Evolutionary conservation across 1,140 invertebrate genomes (phyloP), one percentile per base, ranked within the genome.

Genomic region (Saccostrea glomerata): DNA sequence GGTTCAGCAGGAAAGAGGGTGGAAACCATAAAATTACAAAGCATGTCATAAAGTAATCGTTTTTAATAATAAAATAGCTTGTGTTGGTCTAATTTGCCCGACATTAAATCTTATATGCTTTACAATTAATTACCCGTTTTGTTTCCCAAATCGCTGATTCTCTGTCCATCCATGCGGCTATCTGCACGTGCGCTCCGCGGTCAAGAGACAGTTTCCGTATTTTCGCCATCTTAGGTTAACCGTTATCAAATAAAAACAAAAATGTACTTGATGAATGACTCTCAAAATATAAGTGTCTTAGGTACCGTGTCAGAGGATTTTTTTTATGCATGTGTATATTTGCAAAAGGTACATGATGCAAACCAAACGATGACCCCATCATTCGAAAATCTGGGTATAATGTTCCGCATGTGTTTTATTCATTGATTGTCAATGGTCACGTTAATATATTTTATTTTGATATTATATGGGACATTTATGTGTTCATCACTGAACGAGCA

Each of bases 71-170:
- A 30, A 17, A 77, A 77, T 77, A 15, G 70, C 25, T 77, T 77
- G 70, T 77, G 47, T 36, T 77, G 25, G 70, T 77, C 30, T 77
- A 30, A 77, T 77, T 77, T 30, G 70, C 11, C 36, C 11, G 70
- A 77, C 70, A 77, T 77, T 77, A 77, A 77, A 77, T 77, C 25
- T 30, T 30, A 77, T 77, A 77, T 30, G 23, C 70, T 77, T 36
- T 36, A 13, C 36, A 77, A 36, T 36, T 23, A 77, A 77, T 30
- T 77, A 25, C 25, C 70, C 70, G 70, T 77, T 77, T 77, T 77
- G 70, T 77, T 30, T 77, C 30, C 23, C 6, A 77, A 30, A 36
- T 30, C 70, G 30, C 7, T 25, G 70, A 11, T 77, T 5, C 70
- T 25, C 70, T 77, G 70, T 25, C 70, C 25, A 77, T 11, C 25